Evolutionary conservation across 2,113 vertebrate species (phyloP).

Genomic region (Vimba vimba): DNA sequence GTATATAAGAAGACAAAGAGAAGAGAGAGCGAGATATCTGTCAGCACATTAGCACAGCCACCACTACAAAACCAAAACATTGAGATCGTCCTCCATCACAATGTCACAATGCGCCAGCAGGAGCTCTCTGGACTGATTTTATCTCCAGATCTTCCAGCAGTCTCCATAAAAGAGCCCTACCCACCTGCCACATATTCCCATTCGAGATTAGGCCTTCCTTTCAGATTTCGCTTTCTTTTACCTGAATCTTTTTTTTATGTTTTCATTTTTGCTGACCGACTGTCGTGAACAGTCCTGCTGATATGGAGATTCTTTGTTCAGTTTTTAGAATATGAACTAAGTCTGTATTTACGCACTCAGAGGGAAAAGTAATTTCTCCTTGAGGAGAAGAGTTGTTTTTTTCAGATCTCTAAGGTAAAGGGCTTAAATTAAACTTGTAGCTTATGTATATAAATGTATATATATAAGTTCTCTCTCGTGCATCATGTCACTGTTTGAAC

Average conservation of each 20-base stretch:
- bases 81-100: slow-evolving; percentile 69
- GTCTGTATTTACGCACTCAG: slow-evolving; percentile 51
- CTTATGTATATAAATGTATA: too few species aligned
- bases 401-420: slow-evolving; percentile 9
- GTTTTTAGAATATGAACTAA: slow-evolving; percentile 59
- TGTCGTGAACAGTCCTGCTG: slow-evolving; percentile 63
- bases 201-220: slow-evolving; percentile 59
- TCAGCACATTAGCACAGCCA: slow-evolving; percentile 59
- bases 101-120: slow-evolving; percentile 70
- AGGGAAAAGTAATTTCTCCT: slow-evolving; percentile 45
- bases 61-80: slow-evolving; percentile 49
- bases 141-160: slow-evolving; percentile 66
- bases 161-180: slow-evolving; percentile 67
- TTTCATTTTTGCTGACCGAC: slow-evolving; percentile 69
- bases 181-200: slow-evolving; percentile 60
- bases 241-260: slow-evolving; percentile 6
- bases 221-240: slow-evolving; percentile 57
- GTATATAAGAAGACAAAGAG: slow-evolving; percentile 20
- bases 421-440: slow-evolving; percentile 27
- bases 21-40: background rate
- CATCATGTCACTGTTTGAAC: too few species aligned
- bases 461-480: background rate
- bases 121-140: slow-evolving; percentile 61
- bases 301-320: slow-evolving; percentile 70
- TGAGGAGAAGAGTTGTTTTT: slow-evolving; percentile 16